Conservation (phyloP, 1,140 invertebrate genomes). For the Orchestia grillus region DNA sequence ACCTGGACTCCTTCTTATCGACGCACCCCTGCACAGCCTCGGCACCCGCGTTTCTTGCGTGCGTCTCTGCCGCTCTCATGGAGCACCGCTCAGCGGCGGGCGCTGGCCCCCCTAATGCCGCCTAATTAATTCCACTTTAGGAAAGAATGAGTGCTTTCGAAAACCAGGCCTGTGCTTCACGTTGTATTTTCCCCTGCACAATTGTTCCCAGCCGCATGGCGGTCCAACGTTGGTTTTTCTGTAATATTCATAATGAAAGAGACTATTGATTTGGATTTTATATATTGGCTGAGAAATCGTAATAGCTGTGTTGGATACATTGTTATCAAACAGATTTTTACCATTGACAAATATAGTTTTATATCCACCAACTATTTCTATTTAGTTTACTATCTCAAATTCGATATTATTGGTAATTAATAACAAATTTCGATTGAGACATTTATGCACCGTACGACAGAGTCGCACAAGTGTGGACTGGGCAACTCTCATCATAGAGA, state of each 20-base stretch:
- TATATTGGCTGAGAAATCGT: not conserved
- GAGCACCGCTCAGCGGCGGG: not conserved
- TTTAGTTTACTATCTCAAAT: no score
- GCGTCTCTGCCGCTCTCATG: not conserved
- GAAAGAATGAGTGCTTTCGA: not conserved
- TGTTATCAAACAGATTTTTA: not conserved
- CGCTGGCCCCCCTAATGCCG: not conserved
- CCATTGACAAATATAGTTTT: not conserved
- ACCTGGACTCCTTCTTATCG: not conserved
- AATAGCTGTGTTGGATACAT: not conserved
- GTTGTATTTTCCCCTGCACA: not conserved
- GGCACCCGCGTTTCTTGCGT: not conserved
- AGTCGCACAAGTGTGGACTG: no score
- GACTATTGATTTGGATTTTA: not conserved
- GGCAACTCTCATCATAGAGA: no score
- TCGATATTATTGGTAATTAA: no score
- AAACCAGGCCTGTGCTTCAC: not conserved
- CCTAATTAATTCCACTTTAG: not conserved
- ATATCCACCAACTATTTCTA: not conserved
- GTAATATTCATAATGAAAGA: not conserved
- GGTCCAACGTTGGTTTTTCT: not conserved
- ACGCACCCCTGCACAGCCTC: not conserved
- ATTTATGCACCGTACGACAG: no score
- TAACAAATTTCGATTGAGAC: no score
- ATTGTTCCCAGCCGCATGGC: not conserved